phyloP scores from a whole-genome alignment of 92 coral and sea anemone species.

The Pocillopora grandis region DNA sequence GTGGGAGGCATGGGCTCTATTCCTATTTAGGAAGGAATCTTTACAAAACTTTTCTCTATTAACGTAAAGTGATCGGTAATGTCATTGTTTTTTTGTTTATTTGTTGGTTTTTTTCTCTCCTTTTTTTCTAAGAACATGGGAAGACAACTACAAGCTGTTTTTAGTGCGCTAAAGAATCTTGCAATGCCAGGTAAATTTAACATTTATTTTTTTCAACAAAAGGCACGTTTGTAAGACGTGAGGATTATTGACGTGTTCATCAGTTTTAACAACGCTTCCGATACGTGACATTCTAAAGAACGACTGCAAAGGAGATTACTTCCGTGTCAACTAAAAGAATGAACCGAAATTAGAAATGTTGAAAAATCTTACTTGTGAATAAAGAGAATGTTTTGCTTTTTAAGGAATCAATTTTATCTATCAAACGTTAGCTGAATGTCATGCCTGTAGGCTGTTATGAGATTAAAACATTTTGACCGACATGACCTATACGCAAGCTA shows the following conservation, averaged over 20 bases:
- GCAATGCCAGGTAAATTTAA: constrained; percentile 80
- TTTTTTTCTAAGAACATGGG: constrained; percentile 71
- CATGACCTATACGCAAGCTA: background rate
- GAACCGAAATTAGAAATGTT: too few relatives aligned
- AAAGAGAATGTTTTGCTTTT: too few relatives aligned
- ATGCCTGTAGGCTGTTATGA: too few relatives aligned
- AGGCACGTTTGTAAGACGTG: background rate
- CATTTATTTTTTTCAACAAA: background rate
- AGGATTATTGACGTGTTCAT: background rate
- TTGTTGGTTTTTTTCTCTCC: background rate
- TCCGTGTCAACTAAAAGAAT: too few relatives aligned
- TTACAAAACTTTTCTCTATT: background rate
- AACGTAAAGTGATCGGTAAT: background rate
- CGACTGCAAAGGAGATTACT: too few relatives aligned
- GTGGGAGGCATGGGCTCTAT: too few relatives aligned
- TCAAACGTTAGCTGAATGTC: too few relatives aligned
- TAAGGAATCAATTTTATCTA: too few relatives aligned
- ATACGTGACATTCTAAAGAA: too few relatives aligned
- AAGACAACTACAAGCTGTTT: constrained; percentile 78
- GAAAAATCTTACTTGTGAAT: too few relatives aligned
- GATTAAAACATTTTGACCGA: background rate
- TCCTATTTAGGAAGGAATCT: background rate
- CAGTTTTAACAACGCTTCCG: background rate
- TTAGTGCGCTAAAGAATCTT: constrained; percentile 93
- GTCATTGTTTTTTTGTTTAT: too few relatives aligned